Evolutionary conservation across 2,113 vertebrate genomes (phyloP).

Genomic region (Thunnus maccoyii): DNA sequence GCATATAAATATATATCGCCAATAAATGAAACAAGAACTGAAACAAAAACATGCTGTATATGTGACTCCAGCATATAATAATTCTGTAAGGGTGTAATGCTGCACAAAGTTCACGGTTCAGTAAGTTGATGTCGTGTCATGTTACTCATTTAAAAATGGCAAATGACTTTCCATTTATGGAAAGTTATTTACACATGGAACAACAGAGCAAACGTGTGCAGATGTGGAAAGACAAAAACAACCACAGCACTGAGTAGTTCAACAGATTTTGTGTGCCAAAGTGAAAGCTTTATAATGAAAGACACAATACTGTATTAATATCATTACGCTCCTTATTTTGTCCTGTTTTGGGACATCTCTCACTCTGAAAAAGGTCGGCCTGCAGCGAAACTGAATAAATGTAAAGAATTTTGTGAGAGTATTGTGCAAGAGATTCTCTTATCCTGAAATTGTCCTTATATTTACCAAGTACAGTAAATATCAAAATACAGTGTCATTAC

Average conservation of each 20-base stretch:
- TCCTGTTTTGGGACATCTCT: not conserved
- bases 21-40: not conserved
- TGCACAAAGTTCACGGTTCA: constrained; percentile 3
- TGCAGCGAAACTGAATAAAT: not conserved
- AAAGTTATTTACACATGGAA: too few species aligned
- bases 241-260: too few species aligned
- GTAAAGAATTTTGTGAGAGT: not conserved
- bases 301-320: too few species aligned
- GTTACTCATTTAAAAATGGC: too few species aligned
- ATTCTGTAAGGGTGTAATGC: constrained; percentile 1
- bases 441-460: not conserved
- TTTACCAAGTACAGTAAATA: not conserved
- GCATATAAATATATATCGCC: not conserved
- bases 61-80: too few species aligned
- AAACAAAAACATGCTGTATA: too few species aligned
- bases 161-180: too few species aligned
- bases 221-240: not conserved
- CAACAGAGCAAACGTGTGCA: not conserved
- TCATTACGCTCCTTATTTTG: not conserved
- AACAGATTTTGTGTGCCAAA: too few species aligned
- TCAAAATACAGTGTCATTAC: not conserved
- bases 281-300: too few species aligned
- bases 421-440: not conserved
- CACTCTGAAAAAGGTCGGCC: not conserved
- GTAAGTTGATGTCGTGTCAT: too few species aligned